A percentile compares a stretch with the other conserved stretches of the same genome.
These are phyloP conservation scores for Cheirogaleus major DNA, from an alignment of 2,797 vertebrate genomes.

Conservation along the genomic window DNA sequence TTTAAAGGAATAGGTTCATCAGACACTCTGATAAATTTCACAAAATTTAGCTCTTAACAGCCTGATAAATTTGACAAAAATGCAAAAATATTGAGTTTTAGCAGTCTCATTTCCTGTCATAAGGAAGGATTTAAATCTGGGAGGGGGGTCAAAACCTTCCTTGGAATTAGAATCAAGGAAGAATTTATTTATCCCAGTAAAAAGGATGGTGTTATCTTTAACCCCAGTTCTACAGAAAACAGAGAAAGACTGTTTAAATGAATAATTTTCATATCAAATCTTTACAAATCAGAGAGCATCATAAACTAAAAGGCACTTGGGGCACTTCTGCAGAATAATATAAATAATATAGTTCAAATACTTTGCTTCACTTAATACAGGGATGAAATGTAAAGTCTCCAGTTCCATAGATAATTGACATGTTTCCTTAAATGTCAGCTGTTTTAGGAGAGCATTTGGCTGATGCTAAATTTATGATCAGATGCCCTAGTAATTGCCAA, in stretches of 20 bases:
- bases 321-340: neutral
- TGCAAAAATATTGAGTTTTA: neutral
- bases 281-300: neutral
- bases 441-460: conserved; percentile 6
- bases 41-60: neutral
- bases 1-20: neutral
- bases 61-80: conserved; percentile 34
- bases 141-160: neutral
- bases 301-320: neutral
- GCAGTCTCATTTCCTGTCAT: neutral
- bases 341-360: conserved; percentile 7
- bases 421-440: conserved; percentile 52
- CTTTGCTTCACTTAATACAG: conserved; percentile 14
- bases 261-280: neutral
- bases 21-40: neutral
- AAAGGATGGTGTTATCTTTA: neutral
- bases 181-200: neutral
- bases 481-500: conserved; percentile 10
- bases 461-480: conserved; percentile 18
- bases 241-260: neutral
- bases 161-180: conserved; percentile 19
- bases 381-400: neutral
- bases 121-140: conserved; percentile 15
- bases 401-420: neutral
- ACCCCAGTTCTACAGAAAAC: neutral